phyloP scores from a whole-genome alignment of 2,888 invertebrate species.

The Hydraecia micacea region DNA sequence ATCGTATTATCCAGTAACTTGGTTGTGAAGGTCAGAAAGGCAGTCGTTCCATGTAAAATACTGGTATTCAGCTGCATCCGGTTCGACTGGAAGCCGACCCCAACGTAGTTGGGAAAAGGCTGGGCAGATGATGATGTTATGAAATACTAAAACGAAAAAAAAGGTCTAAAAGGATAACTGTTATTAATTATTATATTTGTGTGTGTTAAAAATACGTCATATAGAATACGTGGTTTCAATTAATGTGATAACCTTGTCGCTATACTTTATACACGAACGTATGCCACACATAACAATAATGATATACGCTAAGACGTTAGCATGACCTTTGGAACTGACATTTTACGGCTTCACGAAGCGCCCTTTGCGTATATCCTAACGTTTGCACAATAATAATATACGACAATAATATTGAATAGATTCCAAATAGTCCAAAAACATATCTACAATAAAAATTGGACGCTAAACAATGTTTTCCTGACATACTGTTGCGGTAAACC shows the following conservation, averaged over 20 bases:
- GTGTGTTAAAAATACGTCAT: background rate
- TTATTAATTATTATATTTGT: background rate
- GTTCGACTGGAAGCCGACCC: no score
- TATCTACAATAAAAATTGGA: background rate
- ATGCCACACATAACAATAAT: background rate
- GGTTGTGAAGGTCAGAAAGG: no score
- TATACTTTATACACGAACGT: background rate
- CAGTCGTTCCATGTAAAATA: no score
- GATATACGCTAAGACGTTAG: slow-evolving; percentile 17
- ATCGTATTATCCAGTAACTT: no score
- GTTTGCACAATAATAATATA: slow-evolving; percentile 6
- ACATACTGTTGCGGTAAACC: background rate
- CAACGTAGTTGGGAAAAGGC: no score
- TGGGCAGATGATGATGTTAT: background rate
- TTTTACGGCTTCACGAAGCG: slow-evolving; percentile 29
- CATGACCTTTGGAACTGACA: slow-evolving; percentile 44
- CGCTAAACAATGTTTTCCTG: slow-evolving; percentile 1
- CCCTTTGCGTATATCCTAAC: background rate
- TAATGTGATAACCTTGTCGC: background rate
- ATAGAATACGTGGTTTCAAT: background rate
- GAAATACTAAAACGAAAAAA: background rate
- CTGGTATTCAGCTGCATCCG: no score
- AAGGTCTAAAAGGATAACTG: background rate
- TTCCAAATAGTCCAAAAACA: slow-evolving; percentile 14
- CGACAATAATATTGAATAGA: slow-evolving; percentile 1